phyloP scores from a whole-genome alignment of 2,113 vertebrate species.

The Aptenodytes patagonicus region DNA sequence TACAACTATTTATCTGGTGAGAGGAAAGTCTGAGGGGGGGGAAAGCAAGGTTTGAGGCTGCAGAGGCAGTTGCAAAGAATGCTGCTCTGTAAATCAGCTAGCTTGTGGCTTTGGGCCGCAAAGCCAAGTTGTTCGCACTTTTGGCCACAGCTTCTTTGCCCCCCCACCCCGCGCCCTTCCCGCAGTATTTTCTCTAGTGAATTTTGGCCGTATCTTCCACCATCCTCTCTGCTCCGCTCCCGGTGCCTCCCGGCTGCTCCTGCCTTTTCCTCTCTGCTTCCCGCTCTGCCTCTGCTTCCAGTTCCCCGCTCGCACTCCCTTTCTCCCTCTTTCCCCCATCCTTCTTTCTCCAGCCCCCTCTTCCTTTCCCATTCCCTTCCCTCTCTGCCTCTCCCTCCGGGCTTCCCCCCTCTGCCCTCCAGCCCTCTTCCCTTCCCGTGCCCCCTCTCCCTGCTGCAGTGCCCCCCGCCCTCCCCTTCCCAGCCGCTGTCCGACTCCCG shows the following conservation, averaged over 20 bases:
- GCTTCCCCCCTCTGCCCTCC: not conserved
- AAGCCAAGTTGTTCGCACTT: constrained; percentile 37
- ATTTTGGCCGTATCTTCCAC: not conserved
- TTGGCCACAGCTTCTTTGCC: not conserved
- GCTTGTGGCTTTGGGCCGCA: not conserved
- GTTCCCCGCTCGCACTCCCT: not conserved
- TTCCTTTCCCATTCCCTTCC: not conserved
- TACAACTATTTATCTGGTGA: constrained; percentile 38
- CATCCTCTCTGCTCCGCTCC: not conserved
- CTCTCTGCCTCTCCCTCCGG: not conserved
- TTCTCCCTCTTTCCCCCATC: not conserved
- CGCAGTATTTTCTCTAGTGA: not conserved
- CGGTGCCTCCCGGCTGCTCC: not conserved
- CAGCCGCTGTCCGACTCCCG: not conserved
- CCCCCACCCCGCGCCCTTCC: not conserved
- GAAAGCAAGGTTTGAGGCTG: not conserved
- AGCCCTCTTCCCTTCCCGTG: not conserved
- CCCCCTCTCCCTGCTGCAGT: not conserved
- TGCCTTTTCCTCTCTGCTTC: not conserved
- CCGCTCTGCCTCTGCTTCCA: not conserved
- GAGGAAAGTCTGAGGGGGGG: not conserved
- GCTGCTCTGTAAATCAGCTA: constrained; percentile 3
- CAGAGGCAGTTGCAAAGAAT: constrained; percentile 30
- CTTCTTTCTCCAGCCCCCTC: not conserved
- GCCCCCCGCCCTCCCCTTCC: not conserved